Evolutionary conservation across 2,888 invertebrate species (phyloP), one percentile per base, ranked within the genome.

Genomic region (Plagiodera versicolora): DNA sequence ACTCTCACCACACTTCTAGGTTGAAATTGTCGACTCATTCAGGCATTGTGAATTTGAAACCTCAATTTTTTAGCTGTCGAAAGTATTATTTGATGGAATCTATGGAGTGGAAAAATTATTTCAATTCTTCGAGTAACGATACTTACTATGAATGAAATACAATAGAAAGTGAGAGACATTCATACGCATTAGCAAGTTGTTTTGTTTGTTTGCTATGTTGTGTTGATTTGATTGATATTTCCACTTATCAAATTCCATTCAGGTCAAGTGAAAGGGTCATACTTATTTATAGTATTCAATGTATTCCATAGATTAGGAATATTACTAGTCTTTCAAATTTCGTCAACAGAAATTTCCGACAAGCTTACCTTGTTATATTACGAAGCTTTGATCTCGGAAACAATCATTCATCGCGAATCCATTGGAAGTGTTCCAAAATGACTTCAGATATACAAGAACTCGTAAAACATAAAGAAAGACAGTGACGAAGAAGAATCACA

Each of bases 181-280:
- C 11, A 11, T 32, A 32, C 8, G 32, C 32, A 32, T 9, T 9
- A 9, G 19, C 0, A 11, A 20, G 1, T 55, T 46, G 17, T 56
- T 56, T 60, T 47, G 56, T 52, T 56, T 52, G 52, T 60, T 60
- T 51, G 52, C 56, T 51, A 28, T 56, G 52, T 47, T 30, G 51
- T 52, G 51, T 56, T 60, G 56, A 60, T 60, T 60, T 51, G 56
- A 60, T 44, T 44, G 39, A 39, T 39, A 14, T 14, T 19, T 53
- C 30, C 24, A 30, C 28, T 16, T 45, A 44, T 14, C 28, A 16
- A 17, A 24, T 19, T 53, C 53, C 10, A 10, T 16, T 6, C 24
- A 44, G 53, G 44, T 53, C 53, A 53, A 53, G 44, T 24, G 47
- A 4, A 10, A 14, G 11, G 39, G 39, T 14, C 39, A 39, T 14